Evolutionary conservation across 37 sponge, comb jelly and placozoan genomes (phyloP).

Genomic region (Chondrilla cf. caribensis): DNA sequence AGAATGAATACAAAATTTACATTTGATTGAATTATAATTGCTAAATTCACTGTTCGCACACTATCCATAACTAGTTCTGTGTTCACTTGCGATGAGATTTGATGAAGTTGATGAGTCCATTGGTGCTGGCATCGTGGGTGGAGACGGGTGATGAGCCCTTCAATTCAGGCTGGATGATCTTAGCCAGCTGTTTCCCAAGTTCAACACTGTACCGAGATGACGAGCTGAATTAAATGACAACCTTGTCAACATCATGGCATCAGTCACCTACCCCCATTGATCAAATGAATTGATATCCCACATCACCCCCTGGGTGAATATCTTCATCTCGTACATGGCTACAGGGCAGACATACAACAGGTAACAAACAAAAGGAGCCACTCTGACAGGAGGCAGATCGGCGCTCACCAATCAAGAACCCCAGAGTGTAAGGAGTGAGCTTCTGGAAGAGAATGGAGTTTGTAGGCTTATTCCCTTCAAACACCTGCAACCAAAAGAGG

Average conservation of each 20-base stretch:
- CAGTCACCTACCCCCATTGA: constrained; percentile 90
- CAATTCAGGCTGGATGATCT: constrained; percentile 96
- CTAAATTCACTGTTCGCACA: too few relatives aligned
- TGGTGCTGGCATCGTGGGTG: constrained; percentile 90
- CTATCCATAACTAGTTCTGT: too few relatives aligned
- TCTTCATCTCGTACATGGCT: constrained; percentile 99
- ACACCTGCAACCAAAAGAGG: constrained; percentile 50
- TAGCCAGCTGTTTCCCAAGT: constrained; percentile 96
- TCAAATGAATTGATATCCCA: constrained; percentile 99
- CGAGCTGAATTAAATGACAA: too few relatives aligned
- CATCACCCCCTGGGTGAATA: constrained; percentile 97
- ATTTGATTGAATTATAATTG: too few relatives aligned
- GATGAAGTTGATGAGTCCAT: constrained; percentile 97
- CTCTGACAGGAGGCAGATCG: neutral
- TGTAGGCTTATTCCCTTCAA: constrained; percentile 96
- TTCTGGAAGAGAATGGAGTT: constrained; percentile 90
- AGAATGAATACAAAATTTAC: too few relatives aligned
- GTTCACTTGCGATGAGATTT: constrained; percentile 54
- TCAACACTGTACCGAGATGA: constrained; percentile 76
- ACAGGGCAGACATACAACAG: neutral
- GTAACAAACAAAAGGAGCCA: neutral
- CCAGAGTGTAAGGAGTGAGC: constrained; percentile 89
- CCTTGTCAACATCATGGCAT: too few relatives aligned
- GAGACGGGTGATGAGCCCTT: constrained; percentile 49
- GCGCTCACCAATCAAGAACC: constrained; percentile 81